These are phyloP conservation scores for Myoxocephalus aenaeus DNA, from an alignment of 2,797 vertebrate genomes.

Conservation along the genomic window DNA sequence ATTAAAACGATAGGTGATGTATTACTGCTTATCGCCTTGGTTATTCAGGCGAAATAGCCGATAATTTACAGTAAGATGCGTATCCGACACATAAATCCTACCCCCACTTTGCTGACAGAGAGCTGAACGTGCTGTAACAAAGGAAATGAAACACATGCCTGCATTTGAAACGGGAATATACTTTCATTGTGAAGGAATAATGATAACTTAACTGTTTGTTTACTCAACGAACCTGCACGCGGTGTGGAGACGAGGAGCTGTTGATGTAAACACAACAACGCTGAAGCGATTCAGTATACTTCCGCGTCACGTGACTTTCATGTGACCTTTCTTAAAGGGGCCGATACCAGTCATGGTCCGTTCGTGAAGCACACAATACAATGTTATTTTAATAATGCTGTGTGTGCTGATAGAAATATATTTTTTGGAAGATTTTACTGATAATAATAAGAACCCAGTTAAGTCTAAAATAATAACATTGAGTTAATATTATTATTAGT, in stretches of 20 bases:
- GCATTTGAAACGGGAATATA: neutral
- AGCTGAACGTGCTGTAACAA: constrained; percentile 13
- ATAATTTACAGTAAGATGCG: constrained; percentile 2
- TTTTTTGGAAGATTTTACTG: no score
- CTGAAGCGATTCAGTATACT: constrained; percentile 33
- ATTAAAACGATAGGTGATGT: neutral
- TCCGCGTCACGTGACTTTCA: constrained; percentile 69
- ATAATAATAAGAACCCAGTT: neutral
- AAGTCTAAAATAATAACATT: neutral
- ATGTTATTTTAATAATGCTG: neutral
- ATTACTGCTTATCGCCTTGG: neutral
- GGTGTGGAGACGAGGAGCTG: constrained; percentile 39
- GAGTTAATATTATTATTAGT: no score
- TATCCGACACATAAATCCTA: constrained; percentile 20
- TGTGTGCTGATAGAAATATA: neutral
- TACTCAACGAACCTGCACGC: constrained; percentile 27
- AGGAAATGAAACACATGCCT: neutral
- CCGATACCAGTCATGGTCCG: neutral
- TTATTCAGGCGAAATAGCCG: neutral
- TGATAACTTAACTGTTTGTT: neutral
- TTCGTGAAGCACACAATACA: neutral
- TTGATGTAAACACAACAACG: constrained; percentile 75
- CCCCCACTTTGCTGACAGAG: constrained; percentile 22
- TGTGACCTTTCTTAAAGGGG: constrained; percentile 72
- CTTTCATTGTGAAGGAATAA: neutral